These are phyloP conservation scores for Heteropelma amictum DNA, from an alignment of 2,888 invertebrate species.

Conservation along the genomic window DNA sequence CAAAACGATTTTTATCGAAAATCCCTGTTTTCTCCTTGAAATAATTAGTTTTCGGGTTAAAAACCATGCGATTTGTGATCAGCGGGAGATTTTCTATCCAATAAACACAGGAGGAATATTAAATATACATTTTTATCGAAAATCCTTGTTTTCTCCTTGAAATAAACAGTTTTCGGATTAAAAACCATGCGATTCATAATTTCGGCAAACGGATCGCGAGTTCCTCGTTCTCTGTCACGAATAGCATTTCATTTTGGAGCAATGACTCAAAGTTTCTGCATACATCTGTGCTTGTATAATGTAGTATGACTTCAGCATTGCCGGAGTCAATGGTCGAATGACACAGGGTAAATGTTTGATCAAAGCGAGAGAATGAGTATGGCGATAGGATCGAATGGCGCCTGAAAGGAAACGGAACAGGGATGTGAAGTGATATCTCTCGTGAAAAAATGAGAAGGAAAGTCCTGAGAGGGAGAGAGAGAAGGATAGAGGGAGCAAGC, in stretches of 20 bases:
- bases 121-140: too few species aligned
- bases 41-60: too few species aligned
- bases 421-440: constrained; percentile 57
- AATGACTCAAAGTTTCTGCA: neutral
- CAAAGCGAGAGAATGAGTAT: constrained; percentile 1
- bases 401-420: constrained; percentile 54
- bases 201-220: too few species aligned
- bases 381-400: constrained; percentile 38
- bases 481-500: constrained; percentile 60
- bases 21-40: too few species aligned
- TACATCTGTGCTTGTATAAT: too few species aligned
- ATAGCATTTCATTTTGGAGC: neutral
- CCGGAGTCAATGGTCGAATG: constrained; percentile 18
- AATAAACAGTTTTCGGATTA: too few species aligned
- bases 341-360: constrained; percentile 38
- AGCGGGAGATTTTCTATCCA: too few species aligned
- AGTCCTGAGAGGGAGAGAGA: constrained; percentile 43
- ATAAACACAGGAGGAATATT: too few species aligned
- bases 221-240: neutral
- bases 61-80: too few species aligned
- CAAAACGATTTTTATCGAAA: too few species aligned
- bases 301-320: neutral
- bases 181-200: too few species aligned
- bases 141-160: too few species aligned
- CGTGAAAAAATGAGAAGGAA: constrained; percentile 47